Base-by-base conservation (phyloP, 1,140 invertebrate genomes). In the Hylaeus anthracinus region DNA sequence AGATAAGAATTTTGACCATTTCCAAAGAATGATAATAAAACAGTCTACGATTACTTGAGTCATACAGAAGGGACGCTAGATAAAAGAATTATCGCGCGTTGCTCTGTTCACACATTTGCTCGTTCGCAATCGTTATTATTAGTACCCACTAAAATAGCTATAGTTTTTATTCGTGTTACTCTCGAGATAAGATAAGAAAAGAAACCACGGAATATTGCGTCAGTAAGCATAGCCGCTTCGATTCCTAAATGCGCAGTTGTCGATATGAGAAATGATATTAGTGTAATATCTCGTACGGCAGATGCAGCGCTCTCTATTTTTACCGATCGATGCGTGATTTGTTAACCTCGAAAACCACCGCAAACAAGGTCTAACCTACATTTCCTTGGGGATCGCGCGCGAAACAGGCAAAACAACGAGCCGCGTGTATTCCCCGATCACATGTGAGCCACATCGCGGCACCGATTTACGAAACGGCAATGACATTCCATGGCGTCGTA, bases 401-500 rank as follows among this genome's bases (percentile, higher is more conserved):
- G 45, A 72, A 43, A 61, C 37, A 67, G 64, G 58, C 58, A 55
- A 72, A 72, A 53, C 58, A 72, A 78, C 75, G 51, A 48, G 6
- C 37, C n/a, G 48, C n/a, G 77, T 66, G 71, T 73, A 64, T 73
- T 79, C 70, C 41, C 41, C 48, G 65, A 61, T 12, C 71, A 45
- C 73, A 41, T 63, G 37, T 26, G 55, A 72, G 56, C n/a, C 53
- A 63, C 51, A 48, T 78, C 26, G 73, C 80, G 74, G 65, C 55
- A 64, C 75, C 80, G 64, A 74, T 84, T 78, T 45, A 60, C 72
- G 14, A 72, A 81, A 79, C 48, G 86, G 81, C 87, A 88, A 88
- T 88, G 87, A 88, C 87, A 88, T 88, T 88, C 87, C 86, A 70
- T 64, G 45, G 77, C 83, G 84, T 81, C 66, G 81, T 81, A 39